Conservation (phyloP, 2,888 invertebrate species). For the Pammene aurita region DNA sequence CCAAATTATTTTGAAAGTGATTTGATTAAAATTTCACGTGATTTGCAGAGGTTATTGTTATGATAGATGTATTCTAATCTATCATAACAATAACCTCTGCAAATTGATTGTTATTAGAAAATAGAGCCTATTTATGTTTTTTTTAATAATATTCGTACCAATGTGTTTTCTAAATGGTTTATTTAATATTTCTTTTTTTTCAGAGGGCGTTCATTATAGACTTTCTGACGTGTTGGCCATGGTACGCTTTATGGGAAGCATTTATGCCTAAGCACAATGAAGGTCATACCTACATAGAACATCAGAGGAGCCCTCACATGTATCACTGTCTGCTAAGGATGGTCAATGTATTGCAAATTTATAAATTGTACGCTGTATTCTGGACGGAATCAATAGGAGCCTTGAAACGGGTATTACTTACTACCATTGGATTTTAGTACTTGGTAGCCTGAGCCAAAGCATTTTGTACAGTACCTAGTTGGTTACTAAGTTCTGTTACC, state of each 20-base stretch:
- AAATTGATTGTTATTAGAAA: too few relatives aligned
- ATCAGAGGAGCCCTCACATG: slow-evolving; percentile 59
- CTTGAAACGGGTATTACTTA: slow-evolving; percentile 66
- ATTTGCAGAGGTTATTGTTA: too few relatives aligned
- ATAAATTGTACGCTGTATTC: slow-evolving; percentile 71
- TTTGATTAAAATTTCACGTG: too few relatives aligned
- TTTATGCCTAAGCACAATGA: slow-evolving; percentile 68
- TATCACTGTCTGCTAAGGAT: slow-evolving; percentile 70
- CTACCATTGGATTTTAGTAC: too few relatives aligned
- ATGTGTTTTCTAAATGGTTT: background rate
- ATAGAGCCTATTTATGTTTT: too few relatives aligned
- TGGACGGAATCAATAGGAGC: slow-evolving; percentile 74
- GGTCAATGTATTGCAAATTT: slow-evolving; percentile 73
- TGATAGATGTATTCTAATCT: too few relatives aligned
- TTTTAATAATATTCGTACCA: too few relatives aligned
- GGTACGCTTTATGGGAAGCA: slow-evolving; percentile 68
- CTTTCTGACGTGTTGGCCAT: slow-evolving; percentile 75
- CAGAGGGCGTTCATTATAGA: slow-evolving; percentile 74
- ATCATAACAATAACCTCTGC: too few relatives aligned
- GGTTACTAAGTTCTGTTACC: too few relatives aligned
- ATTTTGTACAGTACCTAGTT: too few relatives aligned
- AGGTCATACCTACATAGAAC: slow-evolving; percentile 61
- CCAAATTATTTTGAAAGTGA: too few relatives aligned
- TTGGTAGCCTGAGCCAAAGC: too few relatives aligned
- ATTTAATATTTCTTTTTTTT: slow-evolving; percentile 43